Base-by-base conservation (phyloP, 2,113 vertebrate species). In the Tragelaphus imberbis region DNA sequence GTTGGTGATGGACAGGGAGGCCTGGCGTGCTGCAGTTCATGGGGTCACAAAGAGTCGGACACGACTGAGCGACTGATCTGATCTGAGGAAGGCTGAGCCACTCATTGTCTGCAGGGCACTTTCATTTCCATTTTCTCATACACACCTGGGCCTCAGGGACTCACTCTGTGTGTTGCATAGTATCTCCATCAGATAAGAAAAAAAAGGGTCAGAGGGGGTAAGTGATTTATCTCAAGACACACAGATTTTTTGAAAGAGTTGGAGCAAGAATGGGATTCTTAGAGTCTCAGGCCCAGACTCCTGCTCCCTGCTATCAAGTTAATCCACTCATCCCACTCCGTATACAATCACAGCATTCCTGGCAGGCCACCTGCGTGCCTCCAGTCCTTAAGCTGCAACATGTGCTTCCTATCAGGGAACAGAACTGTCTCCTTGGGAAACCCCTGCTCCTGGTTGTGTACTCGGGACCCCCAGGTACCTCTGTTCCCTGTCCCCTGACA, bases 111-210 rank as follows among this genome's bases (percentile, higher is more conserved):
- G 75, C 28, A 14, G 19, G 33, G 82, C 94, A 97, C 75, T 97
- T 98, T 95, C 94, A 33, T 97, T 97, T 97, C 93, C 10, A 53
- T 81, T 85, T 96, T 97, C 84, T 91, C 53, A 68, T 36, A 5
- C 7, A 51, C 13, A 53, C 40, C 44, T 21, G n/a, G 71, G 28
- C n/a, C 80, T 47, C 16, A n/a, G 21, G 47, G 75, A 51, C 36
- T 80, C 80, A 51, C 36, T 80, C 80, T 10, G 53, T 19, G 15
- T 79, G 65, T 25, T 23, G 0, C 71, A 33, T 12, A 36, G 27
- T 47, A 61, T 84, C 94, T 56, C 30, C 44, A 51, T 12, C 5
- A 44, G 8, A 95, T 82, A 94, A 88, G 63, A 80, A 93, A 88
- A 36, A 51, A 91, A 88, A 94, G 95, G 92, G 75, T 58, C 80